Evolutionary conservation across 2,113 vertebrate species (phyloP).

Genomic region (Planiliza haematocheilus): DNA sequence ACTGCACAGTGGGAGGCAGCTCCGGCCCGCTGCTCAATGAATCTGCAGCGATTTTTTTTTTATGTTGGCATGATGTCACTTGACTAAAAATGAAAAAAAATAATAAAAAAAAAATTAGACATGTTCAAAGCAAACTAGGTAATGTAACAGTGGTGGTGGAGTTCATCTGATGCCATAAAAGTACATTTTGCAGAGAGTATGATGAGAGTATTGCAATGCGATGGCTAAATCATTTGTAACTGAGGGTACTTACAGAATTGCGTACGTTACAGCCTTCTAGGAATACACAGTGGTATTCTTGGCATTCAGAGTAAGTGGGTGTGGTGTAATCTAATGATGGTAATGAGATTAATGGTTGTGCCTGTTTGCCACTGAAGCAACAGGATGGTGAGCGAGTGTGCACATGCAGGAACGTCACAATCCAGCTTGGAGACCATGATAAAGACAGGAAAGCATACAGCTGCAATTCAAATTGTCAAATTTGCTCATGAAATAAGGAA

Average conservation of each 20-base stretch:
- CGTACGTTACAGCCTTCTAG: not conserved
- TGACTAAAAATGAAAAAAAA: constrained; percentile 11
- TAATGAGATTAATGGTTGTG: constrained; percentile 93
- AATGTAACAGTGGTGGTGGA: not conserved
- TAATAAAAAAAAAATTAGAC: not conserved
- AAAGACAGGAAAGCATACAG: not conserved
- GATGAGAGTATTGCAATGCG: not conserved
- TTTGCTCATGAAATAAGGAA: not conserved
- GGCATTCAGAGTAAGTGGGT: constrained; percentile 17
- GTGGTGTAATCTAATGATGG: constrained; percentile 89
- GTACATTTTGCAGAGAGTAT: not conserved
- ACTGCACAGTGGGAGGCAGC: constrained; percentile 44
- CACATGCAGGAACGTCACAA: not conserved
- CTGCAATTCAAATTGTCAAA: not conserved
- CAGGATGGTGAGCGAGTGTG: not conserved
- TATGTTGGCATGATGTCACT: constrained; percentile 4
- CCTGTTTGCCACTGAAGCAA: constrained; percentile 86
- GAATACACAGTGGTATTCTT: constrained; percentile 16
- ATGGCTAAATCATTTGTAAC: not conserved
- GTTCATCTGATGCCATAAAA: not conserved
- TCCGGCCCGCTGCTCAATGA: constrained; percentile 23
- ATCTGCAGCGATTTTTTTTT: constrained; percentile 25
- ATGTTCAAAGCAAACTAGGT: no score
- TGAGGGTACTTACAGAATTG: not conserved
- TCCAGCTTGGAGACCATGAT: no score